Base-by-base conservation (phyloP, 2,113 vertebrate species). In the Pagrus major region DNA sequence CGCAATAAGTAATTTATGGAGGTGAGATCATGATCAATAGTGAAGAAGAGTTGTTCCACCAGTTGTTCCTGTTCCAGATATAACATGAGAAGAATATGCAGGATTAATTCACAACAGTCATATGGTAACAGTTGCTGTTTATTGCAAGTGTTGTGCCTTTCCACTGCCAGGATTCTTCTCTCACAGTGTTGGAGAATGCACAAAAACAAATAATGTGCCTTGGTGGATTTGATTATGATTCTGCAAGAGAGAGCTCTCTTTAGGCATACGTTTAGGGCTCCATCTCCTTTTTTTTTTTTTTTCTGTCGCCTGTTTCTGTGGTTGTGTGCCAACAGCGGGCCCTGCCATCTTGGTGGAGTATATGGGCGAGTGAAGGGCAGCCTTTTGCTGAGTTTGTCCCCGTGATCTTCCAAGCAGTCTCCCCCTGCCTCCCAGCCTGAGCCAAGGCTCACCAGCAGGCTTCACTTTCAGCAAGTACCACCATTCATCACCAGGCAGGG, bases 401-500 rank as follows among this genome's bases (percentile, higher is more conserved):
- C 52, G 29, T 87, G 90, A 93, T 93, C 91, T 90, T 93, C 92
- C 86, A 91, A 89, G 87, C 86, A 86, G 86, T 82, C 87, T 82
- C 82, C 74, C 79, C 78, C 68, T 71, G 86, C 83, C 89, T 90
- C 76, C 77, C 23, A 66, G 71, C 61, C 86, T 67, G 74, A 90
- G 87, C 94, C 93, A 94, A 94, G 84, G 83, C 90, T 91, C 92
- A 88, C 93, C 91, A 92, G 93, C 87, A 92, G 90, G 92, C 93
- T 95, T 95, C 93, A 93, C 92, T 94, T 95, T 94, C 93, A 89
- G 91, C 93, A 85, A 94, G 93, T 93, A 90, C 85, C 93, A 90
- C 93, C 93, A 95, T 95, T 95, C 94, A 95, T 95, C 94, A 95
- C 90, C 81, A 91, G 77, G 89, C 91, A 93, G 92, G 93, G 91